Conservation (phyloP, 2,113 vertebrate genomes). For the Myodes glareolus region DNA sequence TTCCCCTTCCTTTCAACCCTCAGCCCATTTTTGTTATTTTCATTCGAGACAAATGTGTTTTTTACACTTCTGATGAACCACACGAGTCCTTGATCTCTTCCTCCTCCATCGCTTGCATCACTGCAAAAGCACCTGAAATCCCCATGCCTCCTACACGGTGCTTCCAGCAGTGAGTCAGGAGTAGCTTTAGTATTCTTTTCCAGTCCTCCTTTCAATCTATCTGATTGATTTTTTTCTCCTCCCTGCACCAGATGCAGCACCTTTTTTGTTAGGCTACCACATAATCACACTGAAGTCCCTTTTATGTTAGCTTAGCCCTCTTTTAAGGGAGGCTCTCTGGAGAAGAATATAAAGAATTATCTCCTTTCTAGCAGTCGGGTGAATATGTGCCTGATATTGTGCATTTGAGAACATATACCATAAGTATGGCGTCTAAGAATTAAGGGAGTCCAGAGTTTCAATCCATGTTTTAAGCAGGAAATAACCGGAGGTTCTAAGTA, state of each 20-base stretch:
- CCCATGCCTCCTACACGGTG: constrained; percentile 3
- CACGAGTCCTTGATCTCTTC: neutral
- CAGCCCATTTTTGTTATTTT: neutral
- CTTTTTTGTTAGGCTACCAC: neutral
- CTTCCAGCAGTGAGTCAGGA: constrained; percentile 1
- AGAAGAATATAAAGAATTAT: neutral
- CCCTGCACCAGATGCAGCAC: neutral
- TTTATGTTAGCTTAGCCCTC: constrained; percentile 6
- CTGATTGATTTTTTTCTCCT: constrained; percentile 33
- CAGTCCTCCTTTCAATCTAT: neutral
- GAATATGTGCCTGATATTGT: neutral
- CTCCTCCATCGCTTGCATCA: neutral
- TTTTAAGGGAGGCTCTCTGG: neutral
- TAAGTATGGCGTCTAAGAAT: neutral
- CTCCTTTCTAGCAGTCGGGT: constrained; percentile 40
- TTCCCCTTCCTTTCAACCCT: constrained; percentile 39
- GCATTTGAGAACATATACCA: neutral
- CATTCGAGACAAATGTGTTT: constrained; percentile 4
- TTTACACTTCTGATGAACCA: constrained; percentile 23
- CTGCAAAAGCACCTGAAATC: constrained; percentile 38
- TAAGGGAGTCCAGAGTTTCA: neutral
- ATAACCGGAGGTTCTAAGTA: neutral
- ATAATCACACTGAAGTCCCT: constrained; percentile 1
- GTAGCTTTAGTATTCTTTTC: constrained; percentile 5
- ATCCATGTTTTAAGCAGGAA: neutral